phyloP scores from a whole-genome alignment of 2,888 invertebrate species.

The Cosmia trapezina region DNA sequence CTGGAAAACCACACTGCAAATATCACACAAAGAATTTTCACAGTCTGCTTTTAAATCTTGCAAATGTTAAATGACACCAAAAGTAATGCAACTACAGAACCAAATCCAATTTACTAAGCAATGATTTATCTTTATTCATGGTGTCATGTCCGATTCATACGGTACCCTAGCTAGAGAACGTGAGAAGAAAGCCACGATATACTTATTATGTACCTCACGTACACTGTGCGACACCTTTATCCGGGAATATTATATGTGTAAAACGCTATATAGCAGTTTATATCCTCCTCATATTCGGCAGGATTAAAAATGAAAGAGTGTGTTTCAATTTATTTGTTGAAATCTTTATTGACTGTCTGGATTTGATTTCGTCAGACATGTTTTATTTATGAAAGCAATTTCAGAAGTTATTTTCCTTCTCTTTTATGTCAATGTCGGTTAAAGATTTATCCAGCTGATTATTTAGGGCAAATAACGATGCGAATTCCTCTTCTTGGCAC shows the following conservation, averaged over 20 bases:
- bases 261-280: slow-evolving; percentile 51
- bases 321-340: slow-evolving; percentile 37
- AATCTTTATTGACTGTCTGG: slow-evolving; percentile 33
- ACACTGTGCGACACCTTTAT: slow-evolving; percentile 70
- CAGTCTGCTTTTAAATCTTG: background rate
- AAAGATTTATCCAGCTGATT: slow-evolving; percentile 18
- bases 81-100: slow-evolving; percentile 54
- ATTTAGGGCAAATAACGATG: slow-evolving; percentile 19
- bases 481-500: slow-evolving; percentile 38
- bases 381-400: slow-evolving; percentile 27
- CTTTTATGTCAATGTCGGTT: slow-evolving; percentile 6
- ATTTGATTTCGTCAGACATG: slow-evolving; percentile 18
- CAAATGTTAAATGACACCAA: slow-evolving; percentile 24
- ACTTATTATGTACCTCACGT: slow-evolving; percentile 71
- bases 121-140: slow-evolving; percentile 68
- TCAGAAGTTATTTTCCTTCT: slow-evolving; percentile 1
- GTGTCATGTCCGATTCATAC: slow-evolving; percentile 64
- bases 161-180: slow-evolving; percentile 61
- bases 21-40: background rate
- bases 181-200: slow-evolving; percentile 61
- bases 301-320: slow-evolving; percentile 46
- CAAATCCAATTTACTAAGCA: slow-evolving; percentile 63
- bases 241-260: slow-evolving; percentile 66
- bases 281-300: slow-evolving; percentile 26
- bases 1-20: background rate